A percentile compares a stretch with the other conserved stretches of the same genome.
These are phyloP conservation scores for Pogonocherus hispidulus DNA, from an alignment of 2,888 invertebrate genomes.

Conservation along the genomic window DNA sequence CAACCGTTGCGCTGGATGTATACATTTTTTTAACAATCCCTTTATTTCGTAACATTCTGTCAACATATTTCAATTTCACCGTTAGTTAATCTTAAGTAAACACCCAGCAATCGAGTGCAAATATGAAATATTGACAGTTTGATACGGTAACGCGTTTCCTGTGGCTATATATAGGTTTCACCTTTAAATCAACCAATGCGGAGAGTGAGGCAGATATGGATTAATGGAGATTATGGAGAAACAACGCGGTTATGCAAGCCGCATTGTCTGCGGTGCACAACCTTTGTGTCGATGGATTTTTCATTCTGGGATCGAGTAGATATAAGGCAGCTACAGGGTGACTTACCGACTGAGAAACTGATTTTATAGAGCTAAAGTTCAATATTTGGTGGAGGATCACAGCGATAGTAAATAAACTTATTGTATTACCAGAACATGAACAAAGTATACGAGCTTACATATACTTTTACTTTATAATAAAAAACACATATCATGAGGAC, in stretches of 20 bases:
- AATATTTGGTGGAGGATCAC: too few relatives aligned
- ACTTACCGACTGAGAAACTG: neutral
- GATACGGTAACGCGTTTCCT: neutral
- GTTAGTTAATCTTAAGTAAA: neutral
- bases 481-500: too few relatives aligned
- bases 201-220: neutral
- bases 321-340: neutral
- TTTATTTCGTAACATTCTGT: too few relatives aligned
- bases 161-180: neutral
- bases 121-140: neutral
- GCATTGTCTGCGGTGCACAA: neutral
- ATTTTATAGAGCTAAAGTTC: too few relatives aligned
- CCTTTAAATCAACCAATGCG: neutral
- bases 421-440: too few relatives aligned
- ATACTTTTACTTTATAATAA: too few relatives aligned
- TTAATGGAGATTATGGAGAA: neutral
- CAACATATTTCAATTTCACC: neutral
- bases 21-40: too few relatives aligned
- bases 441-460: too few relatives aligned
- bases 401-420: too few relatives aligned
- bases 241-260: neutral
- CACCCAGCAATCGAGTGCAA: neutral
- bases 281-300: neutral
- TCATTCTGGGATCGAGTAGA: neutral
- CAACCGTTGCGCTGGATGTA: too few relatives aligned